These are phyloP conservation scores for Drosophila bocki DNA, from an alignment of 1,140 invertebrate genomes.

Conservation along the genomic window DNA sequence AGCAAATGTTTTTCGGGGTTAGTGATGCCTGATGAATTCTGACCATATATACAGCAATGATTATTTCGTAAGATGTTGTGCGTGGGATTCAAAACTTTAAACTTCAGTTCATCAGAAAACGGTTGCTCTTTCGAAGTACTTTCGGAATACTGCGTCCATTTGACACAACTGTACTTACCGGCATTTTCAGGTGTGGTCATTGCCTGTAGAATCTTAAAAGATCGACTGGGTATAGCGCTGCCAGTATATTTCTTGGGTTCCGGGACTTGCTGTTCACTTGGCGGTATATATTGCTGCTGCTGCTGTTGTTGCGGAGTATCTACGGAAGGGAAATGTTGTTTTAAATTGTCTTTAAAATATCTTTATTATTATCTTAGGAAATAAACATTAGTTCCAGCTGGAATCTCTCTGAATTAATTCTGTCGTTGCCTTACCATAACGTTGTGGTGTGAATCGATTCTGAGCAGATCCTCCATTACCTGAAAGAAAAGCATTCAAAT, in stretches of 20 bases:
- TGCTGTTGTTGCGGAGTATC: constrained; percentile 86
- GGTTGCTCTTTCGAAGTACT: constrained; percentile 9
- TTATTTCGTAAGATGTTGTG: constrained; percentile 25
- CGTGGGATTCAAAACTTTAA: constrained; percentile 19
- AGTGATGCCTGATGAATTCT: constrained; percentile 40
- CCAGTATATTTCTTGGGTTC: constrained; percentile 93
- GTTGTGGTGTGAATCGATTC: constrained; percentile 70
- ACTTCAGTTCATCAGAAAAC: constrained; percentile 17
- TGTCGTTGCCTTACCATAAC: constrained; percentile 48
- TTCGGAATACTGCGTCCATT: neutral
- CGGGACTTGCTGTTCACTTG: constrained; percentile 89
- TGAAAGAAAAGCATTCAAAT: constrained; percentile 45
- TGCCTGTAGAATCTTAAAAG: constrained; percentile 93
- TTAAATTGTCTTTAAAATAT: too few relatives aligned
- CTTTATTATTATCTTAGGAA: neutral
- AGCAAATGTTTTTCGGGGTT: constrained; percentile 16
- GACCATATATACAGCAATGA: constrained; percentile 58
- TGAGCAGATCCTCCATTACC: constrained; percentile 69
- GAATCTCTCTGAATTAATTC: neutral
- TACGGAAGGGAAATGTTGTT: constrained; percentile 32
- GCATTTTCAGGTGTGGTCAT: constrained; percentile 89
- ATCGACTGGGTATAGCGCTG: constrained; percentile 93
- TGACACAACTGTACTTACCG: constrained; percentile 68
- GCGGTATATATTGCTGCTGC: constrained; percentile 87
- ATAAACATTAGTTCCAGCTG: neutral